Conservation (phyloP, 2,797 vertebrate species). For the Spheniscus humboldti region DNA sequence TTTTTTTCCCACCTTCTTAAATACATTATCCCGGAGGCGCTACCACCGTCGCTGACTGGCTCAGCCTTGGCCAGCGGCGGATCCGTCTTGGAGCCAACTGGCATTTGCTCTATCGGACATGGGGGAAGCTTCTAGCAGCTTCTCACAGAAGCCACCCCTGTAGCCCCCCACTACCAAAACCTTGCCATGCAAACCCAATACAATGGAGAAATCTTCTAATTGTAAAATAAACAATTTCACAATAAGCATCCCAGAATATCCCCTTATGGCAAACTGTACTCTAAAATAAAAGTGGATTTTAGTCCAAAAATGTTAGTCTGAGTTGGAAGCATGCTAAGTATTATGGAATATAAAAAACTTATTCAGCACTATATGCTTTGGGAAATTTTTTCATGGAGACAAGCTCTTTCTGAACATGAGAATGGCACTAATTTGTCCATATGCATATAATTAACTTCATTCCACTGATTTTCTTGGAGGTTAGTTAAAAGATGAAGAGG, state of each 20-base stretch:
- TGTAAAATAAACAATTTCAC: neutral
- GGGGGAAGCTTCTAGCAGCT: too few species aligned
- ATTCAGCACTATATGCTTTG: slow-evolving; percentile 3
- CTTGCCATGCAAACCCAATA: too few species aligned
- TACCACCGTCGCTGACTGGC: too few species aligned
- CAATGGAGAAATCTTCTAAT: neutral
- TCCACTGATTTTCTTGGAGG: neutral
- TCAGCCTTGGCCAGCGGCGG: too few species aligned
- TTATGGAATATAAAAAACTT: neutral
- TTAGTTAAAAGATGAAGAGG: neutral
- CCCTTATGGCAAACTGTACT: neutral
- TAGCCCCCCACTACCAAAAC: too few species aligned
- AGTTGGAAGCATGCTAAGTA: neutral
- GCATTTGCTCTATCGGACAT: too few species aligned
- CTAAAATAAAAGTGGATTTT: neutral
- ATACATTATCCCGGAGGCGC: too few species aligned
- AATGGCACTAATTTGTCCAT: slow-evolving; percentile 13
- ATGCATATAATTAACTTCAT: neutral
- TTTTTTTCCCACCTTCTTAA: too few species aligned
- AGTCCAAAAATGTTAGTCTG: neutral
- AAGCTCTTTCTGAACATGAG: neutral
- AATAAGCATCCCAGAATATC: neutral
- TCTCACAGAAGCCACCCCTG: too few species aligned
- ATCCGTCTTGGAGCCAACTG: too few species aligned
- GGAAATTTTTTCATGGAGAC: neutral